Conservation (phyloP, 2,797 vertebrate species). For the Rachycentron canadum region DNA sequence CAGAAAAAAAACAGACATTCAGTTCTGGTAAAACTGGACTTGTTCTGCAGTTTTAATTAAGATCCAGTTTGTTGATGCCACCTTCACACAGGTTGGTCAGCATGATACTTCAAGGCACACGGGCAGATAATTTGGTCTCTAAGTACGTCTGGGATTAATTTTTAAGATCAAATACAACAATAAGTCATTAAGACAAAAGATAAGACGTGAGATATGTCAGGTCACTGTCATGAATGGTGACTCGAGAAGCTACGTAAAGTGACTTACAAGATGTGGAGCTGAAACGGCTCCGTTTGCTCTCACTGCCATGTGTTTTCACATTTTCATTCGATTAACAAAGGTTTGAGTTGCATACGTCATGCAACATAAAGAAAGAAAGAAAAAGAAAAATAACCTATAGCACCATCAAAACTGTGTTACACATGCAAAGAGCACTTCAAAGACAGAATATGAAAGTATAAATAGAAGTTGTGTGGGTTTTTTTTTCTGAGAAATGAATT, state of each 20-base stretch:
- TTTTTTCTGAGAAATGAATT: constrained; percentile 52
- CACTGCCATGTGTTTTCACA: constrained; percentile 52
- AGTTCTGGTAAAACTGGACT: constrained; percentile 56
- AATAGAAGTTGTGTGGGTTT: constrained; percentile 55
- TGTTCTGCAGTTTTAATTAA: constrained; percentile 53
- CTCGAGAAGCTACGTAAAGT: constrained; percentile 23
- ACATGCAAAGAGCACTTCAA: constrained; percentile 77
- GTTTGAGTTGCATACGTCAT: constrained; percentile 43
- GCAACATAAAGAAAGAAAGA: constrained; percentile 65
- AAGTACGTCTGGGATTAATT: constrained; percentile 48
- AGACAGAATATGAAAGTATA: constrained; percentile 67
- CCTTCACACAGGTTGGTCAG: constrained; percentile 70
- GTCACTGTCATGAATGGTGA: constrained; percentile 28
- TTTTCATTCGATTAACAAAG: constrained; percentile 51
- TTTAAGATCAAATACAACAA: constrained; percentile 66
- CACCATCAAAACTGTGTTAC: constrained; percentile 72
- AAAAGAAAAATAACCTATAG: constrained; percentile 50
- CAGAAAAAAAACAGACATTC: constrained; percentile 56
- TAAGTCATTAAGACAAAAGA: constrained; percentile 68
- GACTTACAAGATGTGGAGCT: constrained; percentile 20
- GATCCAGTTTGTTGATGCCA: constrained; percentile 66
- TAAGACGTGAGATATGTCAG: constrained; percentile 45
- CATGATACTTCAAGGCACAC: constrained; percentile 58
- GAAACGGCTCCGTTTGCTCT: constrained; percentile 2
- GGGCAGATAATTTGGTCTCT: constrained; percentile 74